Evolutionary conservation across 2,113 vertebrate genomes (phyloP).

Genomic region (Vulpes lagopus): DNA sequence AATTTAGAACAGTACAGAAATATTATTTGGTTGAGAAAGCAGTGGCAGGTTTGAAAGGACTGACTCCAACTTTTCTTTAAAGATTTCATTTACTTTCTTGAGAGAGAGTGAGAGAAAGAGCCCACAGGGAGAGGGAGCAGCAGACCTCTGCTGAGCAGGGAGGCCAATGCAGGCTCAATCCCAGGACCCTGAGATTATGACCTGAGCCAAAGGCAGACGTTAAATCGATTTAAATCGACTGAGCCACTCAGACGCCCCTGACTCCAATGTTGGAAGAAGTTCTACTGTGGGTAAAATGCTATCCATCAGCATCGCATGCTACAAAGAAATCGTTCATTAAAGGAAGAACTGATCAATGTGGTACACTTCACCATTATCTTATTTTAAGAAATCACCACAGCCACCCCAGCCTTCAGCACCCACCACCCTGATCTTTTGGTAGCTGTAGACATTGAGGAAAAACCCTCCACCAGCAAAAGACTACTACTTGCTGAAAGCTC

Average conservation of each 20-base stretch:
- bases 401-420: not conserved
- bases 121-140: no score
- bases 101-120: no score
- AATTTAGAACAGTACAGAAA: not conserved
- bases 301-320: not conserved
- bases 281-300: not conserved
- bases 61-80: not conserved
- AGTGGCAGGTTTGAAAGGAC: not conserved
- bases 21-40: not conserved
- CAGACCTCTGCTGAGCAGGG: no score
- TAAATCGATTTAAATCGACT: no score
- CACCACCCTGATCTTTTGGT: not conserved
- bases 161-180: no score
- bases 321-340: not conserved
- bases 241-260: not conserved
- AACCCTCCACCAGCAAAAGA: not conserved
- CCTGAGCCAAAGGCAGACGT: no score
- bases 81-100: no score
- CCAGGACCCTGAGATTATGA: no score
- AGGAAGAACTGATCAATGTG: not conserved
- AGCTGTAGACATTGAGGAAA: not conserved
- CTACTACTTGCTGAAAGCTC: not conserved
- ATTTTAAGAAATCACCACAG: not conserved
- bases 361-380: not conserved
- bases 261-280: not conserved